phyloP scores from a whole-genome alignment of 2,113 vertebrate genomes.

The Macquaria australasica region DNA sequence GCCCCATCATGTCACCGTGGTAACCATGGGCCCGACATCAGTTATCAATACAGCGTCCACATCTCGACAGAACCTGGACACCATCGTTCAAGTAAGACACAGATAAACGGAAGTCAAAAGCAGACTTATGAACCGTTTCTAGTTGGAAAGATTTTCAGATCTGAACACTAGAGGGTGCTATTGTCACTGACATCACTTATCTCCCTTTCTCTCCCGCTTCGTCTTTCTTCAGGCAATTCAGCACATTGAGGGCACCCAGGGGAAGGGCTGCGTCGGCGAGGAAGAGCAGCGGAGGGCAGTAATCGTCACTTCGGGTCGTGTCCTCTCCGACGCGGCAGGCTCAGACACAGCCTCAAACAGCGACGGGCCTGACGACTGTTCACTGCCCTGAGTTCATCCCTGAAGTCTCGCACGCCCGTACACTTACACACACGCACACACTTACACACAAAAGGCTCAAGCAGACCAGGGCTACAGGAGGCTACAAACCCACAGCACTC shows the following conservation, averaged over 20 bases:
- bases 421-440: constrained; percentile 44
- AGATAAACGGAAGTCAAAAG: too few relatives aligned
- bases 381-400: constrained; percentile 87
- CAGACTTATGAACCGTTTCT: neutral
- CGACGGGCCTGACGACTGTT: constrained; percentile 90
- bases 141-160: neutral
- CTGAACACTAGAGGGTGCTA: constrained; percentile 62
- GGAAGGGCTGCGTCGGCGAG: constrained; percentile 87
- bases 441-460: constrained; percentile 28
- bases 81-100: constrained; percentile 94
- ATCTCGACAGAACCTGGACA: constrained; percentile 98
- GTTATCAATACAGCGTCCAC: constrained; percentile 97
- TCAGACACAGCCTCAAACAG: constrained; percentile 95
- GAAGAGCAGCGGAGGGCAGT: constrained; percentile 93
- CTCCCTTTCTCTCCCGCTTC: neutral
- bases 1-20: constrained; percentile 96
- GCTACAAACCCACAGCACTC: constrained; percentile 55
- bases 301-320: constrained; percentile 89
- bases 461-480: constrained; percentile 73
- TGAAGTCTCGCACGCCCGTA: constrained; percentile 3
- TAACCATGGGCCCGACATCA: constrained; percentile 95
- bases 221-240: constrained; percentile 91
- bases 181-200: neutral
- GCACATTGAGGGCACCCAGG: constrained; percentile 98
- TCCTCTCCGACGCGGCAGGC: constrained; percentile 84